Evolutionary conservation across 2,888 invertebrate genomes (phyloP).

Genomic region (Crioceris asparagi): DNA sequence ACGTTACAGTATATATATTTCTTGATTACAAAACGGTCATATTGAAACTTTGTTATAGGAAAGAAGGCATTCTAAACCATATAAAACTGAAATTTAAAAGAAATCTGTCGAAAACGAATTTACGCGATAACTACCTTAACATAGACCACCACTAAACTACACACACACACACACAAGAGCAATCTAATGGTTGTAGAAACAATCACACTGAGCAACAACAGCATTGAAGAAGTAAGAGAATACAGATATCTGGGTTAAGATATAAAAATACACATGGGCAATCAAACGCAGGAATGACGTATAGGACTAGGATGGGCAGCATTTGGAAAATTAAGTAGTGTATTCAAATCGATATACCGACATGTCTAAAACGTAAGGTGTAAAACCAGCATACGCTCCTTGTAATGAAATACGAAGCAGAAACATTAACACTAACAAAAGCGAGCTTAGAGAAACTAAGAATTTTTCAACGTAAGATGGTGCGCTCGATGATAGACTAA

Average conservation of each 20-base stretch:
- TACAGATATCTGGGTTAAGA: too few species aligned
- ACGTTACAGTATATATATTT: too few species aligned
- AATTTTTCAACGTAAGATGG: background rate
- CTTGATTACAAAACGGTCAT: too few species aligned
- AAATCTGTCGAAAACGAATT: too few species aligned
- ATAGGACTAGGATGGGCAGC: background rate
- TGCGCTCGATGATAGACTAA: background rate
- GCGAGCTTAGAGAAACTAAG: background rate
- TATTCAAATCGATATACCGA: background rate
- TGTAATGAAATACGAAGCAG: background rate
- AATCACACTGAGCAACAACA: background rate
- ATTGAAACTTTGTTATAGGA: too few species aligned
- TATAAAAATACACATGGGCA: background rate
- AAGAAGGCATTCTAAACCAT: too few species aligned
- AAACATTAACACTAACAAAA: background rate
- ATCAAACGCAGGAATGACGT: background rate
- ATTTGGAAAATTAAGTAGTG: background rate
- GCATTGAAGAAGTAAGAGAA: background rate
- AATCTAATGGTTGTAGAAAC: background rate
- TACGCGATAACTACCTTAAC: too few species aligned
- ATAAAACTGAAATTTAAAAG: too few species aligned
- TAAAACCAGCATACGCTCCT: background rate
- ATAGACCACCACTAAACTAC: too few species aligned
- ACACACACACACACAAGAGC: background rate
- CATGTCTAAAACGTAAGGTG: background rate